Evolutionary conservation across 2,888 invertebrate species (phyloP), one percentile per base, ranked within the genome.

Genomic region (Choristoneura rosaceana): DNA sequence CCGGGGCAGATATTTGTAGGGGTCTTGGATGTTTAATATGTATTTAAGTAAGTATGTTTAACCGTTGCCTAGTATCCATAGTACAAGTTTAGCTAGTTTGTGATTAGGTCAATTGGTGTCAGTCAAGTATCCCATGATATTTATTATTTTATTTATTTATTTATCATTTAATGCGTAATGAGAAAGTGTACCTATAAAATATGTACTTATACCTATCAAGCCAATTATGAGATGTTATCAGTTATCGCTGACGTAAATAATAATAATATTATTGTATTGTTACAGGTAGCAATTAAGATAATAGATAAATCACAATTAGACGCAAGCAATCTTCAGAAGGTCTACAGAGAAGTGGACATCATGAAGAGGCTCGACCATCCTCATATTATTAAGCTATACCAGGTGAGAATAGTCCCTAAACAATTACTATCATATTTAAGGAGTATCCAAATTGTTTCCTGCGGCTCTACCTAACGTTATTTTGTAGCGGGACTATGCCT

Each of bases 281-380:
- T 95, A 45, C 95, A 98, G 98, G 98, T 99, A 90, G 98, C 98
- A 87, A 98, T 99, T 89, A 99, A 99, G 95, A 98, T 98, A 89
- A 98, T 99, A 89, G 98, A 99, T 95, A 98, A 98, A 94, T 97
- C 97, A 74, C 97, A 98, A 92, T 94, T 99, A 94, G 98, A 98
- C 89, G 96, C 97, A 80, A 97, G 97, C 83, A 98, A 98, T 92
- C 95, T 98, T 87, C 97, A 97, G 88, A 99, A 99, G 93, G 98
- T 99, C 80, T 97, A 98, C 90, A 96, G 99, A 79, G 99, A 99
- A 95, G 99, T 99, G 85, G 98, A 98, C 90, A 99, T 99, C 86
- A 98, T 99, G 97, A 98, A 99, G 94, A 96, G 98, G 83, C 96
- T 99, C 87, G 97, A 98, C 88, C 99, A 99, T 95, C 99, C 99